Evolutionary conservation across 2,113 vertebrate genomes (phyloP), one percentile per base, ranked within the genome.

Genomic region (Pterocles orientalis): DNA sequence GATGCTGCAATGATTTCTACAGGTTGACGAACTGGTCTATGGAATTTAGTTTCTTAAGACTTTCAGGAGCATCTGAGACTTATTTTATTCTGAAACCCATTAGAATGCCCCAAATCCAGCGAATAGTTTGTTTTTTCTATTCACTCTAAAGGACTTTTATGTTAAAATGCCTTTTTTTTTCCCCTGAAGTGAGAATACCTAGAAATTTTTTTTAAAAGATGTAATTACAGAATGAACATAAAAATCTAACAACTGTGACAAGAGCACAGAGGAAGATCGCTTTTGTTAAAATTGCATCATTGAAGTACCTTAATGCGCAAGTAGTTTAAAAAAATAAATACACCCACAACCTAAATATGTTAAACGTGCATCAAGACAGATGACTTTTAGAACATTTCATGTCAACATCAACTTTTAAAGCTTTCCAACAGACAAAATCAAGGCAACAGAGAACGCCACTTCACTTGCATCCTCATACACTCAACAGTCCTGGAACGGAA

Each of bases 381-480:
- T 80, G 97, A 94, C 91, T 94, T 96, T 96, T 89, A 97, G 97
- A 94, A 96, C 94, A 96, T 96, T 97, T 96, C 94, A 94, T 93
- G 92, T 97, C 97, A 97, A 97, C 97, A 97, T 94, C 93, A 97
- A 96, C 96, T 89, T 97, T 48, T 31, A 86, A 95, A 95, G 92
- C 93, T 96, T 97, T 97, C 97, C 96, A 97, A 93, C 72, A 57
- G 95, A 95, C 96, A 56, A 81, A 90, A 81, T 48, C 41, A 56
- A 90, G 66, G 91, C 93, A 92, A 97, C 96, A 97, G 96, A 98
- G 97, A 95, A 95, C 70, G 83, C 64, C 94, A 81, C 97, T 97
- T 97, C 95, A 20, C 92, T 94, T 48, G 64, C 79, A 70, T 85
- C 82, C 71, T 78, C 64, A 3, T 84, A 34, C 73, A 65, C 91